Percentiles rank a stretch among this genome's conserved stretches.
phyloP scores from a whole-genome alignment of 53 echinoderm and acorn worm species.

The Zoroaster sp. region DNA sequence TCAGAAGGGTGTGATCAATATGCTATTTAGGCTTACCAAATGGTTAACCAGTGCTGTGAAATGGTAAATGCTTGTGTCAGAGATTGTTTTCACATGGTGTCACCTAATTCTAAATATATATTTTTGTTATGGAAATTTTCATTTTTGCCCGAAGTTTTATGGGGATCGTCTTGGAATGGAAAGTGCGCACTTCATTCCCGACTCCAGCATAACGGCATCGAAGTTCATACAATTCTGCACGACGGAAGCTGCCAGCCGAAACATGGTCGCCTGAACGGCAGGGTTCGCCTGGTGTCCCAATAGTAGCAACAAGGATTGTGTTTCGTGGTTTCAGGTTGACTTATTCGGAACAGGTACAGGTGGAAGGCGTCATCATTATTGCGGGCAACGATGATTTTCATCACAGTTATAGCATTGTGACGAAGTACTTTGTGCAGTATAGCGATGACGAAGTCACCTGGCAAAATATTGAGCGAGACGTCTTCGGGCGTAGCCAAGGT shows the following conservation, averaged over 20 bases:
- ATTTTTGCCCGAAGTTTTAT: not conserved
- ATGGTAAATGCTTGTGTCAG: too few species aligned
- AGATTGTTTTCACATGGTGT: too few species aligned
- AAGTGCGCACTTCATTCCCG: not conserved
- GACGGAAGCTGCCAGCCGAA: not conserved
- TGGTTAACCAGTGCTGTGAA: too few species aligned
- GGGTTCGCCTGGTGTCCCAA: not conserved
- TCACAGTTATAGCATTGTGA: not conserved
- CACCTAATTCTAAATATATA: too few species aligned
- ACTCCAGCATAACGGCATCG: not conserved
- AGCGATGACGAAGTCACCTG: not conserved
- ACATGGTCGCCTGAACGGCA: not conserved
- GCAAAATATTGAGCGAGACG: not conserved
- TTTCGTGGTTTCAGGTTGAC: not conserved
- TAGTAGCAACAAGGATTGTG: not conserved
- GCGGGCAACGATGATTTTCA: not conserved
- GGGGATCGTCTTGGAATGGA: not conserved
- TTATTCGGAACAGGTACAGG: not conserved
- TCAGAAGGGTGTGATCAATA: too few species aligned
- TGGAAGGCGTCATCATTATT: not conserved
- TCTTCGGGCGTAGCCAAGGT: too few species aligned
- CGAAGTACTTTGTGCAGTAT: not conserved
- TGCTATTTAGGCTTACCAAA: too few species aligned
- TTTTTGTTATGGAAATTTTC: too few species aligned
- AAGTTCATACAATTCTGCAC: not conserved